Conservation (phyloP, 2,113 vertebrate genomes). For the Paraplagusia blochii region DNA sequence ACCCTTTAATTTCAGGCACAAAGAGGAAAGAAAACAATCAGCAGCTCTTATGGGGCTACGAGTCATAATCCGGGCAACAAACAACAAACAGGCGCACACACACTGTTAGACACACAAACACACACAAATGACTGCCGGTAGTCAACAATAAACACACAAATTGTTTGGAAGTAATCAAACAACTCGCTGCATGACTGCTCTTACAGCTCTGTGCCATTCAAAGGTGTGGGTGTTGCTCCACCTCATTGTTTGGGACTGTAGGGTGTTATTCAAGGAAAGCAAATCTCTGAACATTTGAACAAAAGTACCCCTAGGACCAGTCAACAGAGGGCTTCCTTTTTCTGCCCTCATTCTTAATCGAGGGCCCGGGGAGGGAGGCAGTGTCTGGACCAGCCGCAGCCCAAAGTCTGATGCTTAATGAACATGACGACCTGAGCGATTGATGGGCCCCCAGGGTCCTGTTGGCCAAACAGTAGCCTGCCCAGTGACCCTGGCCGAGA, state of each 20-base stretch:
- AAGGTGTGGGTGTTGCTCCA: conserved; percentile 73
- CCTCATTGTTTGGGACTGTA: conserved; percentile 69
- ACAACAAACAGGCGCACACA: conserved; percentile 57
- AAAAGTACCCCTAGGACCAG: conserved; percentile 82
- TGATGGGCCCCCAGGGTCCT: conserved; percentile 71
- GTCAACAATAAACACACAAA: conserved; percentile 72
- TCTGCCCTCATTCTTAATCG: conserved; percentile 80
- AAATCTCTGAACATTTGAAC: conserved; percentile 78
- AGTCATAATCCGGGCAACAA: conserved; percentile 41
- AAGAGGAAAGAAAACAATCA: conserved; percentile 29
- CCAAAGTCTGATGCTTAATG: conserved; percentile 69
- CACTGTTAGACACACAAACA: conserved; percentile 51
- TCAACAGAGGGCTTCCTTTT: conserved; percentile 80
- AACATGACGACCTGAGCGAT: conserved; percentile 71
- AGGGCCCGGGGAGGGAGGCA: conserved; percentile 56
- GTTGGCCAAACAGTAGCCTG: conserved; percentile 66
- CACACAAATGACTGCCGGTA: conserved; percentile 47
- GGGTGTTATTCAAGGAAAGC: conserved; percentile 77
- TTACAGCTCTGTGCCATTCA: conserved; percentile 65
- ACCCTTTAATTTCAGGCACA: conserved; percentile 29
- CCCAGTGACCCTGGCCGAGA: conserved; percentile 61
- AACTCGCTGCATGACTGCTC: conserved; percentile 47
- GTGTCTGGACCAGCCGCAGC: conserved; percentile 32
- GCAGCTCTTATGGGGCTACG: conserved; percentile 25
- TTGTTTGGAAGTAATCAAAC: conserved; percentile 73